Percentiles rank a stretch among this genome's conserved stretches.
These are phyloP conservation scores for Bostrychus sinensis DNA, from an alignment of 2,113 vertebrate species.

Conservation along the genomic window DNA sequence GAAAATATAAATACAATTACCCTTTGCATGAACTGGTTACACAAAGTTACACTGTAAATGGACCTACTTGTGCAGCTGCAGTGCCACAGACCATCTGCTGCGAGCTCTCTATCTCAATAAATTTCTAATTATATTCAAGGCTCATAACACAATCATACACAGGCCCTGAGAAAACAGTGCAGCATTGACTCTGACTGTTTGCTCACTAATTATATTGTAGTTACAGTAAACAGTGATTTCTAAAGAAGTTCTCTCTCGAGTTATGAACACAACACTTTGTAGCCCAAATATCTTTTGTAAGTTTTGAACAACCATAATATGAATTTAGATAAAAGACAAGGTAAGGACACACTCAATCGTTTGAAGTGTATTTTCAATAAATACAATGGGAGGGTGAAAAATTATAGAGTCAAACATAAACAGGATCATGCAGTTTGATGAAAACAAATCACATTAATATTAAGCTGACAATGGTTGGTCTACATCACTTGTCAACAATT, in stretches of 20 bases:
- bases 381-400: too few relatives aligned
- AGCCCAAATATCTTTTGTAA: conserved; percentile 35
- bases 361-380: too few relatives aligned
- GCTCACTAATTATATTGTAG: conserved; percentile 50
- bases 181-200: conserved; percentile 48
- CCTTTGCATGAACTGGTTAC: neutral
- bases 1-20: neutral
- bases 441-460: too few relatives aligned
- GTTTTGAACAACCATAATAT: conserved; percentile 38
- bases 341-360: too few relatives aligned
- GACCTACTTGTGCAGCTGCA: conserved; percentile 27
- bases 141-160: conserved; percentile 27
- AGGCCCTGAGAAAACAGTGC: conserved; percentile 48
- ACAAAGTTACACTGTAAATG: conserved; percentile 2
- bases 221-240: conserved; percentile 56
- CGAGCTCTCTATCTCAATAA: conserved; percentile 20
- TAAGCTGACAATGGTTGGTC: too few relatives aligned
- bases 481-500: too few relatives aligned
- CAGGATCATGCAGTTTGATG: too few relatives aligned
- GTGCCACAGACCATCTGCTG: conserved; percentile 3
- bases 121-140: conserved; percentile 42
- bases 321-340: too few relatives aligned
- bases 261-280: conserved; percentile 19
- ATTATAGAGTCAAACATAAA: too few relatives aligned
- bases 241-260: conserved; percentile 18